phyloP scores from a whole-genome alignment of 2,888 invertebrate genomes.

The Apomyelois bistriatella region DNA sequence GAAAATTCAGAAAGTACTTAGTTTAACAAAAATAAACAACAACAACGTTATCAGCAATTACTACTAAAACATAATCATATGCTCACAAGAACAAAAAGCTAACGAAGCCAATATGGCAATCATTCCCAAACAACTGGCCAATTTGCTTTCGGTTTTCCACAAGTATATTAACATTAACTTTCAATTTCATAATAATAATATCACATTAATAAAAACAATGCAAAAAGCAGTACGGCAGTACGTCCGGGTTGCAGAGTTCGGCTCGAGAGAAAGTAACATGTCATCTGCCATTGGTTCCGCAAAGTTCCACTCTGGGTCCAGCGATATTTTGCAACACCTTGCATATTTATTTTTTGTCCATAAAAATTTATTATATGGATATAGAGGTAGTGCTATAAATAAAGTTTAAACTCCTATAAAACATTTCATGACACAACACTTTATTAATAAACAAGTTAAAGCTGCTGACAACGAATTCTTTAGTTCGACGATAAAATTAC shows the following conservation, averaged over 20 bases:
- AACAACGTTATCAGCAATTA: too few species aligned
- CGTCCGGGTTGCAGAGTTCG: slow-evolving; percentile 59
- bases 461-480: not conserved
- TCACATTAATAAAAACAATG: slow-evolving; percentile 68
- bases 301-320: slow-evolving; percentile 31
- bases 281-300: slow-evolving; percentile 45
- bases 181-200: slow-evolving; percentile 68
- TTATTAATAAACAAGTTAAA: not conserved
- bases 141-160: slow-evolving; percentile 62
- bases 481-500: not conserved
- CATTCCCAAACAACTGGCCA: slow-evolving; percentile 36
- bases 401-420: slow-evolving; percentile 29
- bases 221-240: slow-evolving; percentile 47
- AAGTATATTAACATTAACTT: slow-evolving; percentile 58
- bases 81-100: slow-evolving; percentile 18
- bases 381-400: slow-evolving; percentile 37
- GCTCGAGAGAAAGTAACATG: slow-evolving; percentile 63
- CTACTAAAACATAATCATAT: slow-evolving; percentile 12
- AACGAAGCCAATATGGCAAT: slow-evolving; percentile 18
- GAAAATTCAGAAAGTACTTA: too few species aligned
- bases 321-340: slow-evolving; percentile 52
- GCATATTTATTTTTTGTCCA: slow-evolving; percentile 45
- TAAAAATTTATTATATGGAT: slow-evolving; percentile 29
- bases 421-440: slow-evolving; percentile 13
- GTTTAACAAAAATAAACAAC: too few species aligned